Evolutionary conservation across 2,888 invertebrate species (phyloP), one percentile per base, ranked within the genome.

Genomic region (Thera britannica): DNA sequence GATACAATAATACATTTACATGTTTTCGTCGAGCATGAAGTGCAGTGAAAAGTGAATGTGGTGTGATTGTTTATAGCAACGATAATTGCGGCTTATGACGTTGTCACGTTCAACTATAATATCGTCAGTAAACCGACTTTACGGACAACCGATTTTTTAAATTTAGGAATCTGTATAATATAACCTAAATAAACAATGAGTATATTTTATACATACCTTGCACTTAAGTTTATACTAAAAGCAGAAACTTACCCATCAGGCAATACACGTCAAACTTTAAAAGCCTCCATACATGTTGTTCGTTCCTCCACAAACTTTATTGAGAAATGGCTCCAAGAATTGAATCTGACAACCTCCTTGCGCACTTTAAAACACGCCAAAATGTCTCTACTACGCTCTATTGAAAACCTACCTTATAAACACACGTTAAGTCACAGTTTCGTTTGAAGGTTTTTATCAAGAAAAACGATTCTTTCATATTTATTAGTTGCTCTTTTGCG

Each of bases 291-390:
- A 88, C 89, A 88, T 87, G 85, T 83, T 46, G 44, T 46, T 46
- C 9, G 44, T 46, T 84, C 82, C 54, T 65, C 75, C 72, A 74
- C 77, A 70, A 87, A 90, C 84, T 90, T 90, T 88, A 92, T 90
- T 92, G 92, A 92, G 90, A 92, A 92, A 92, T 92, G 90, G 92
- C 89, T 83, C 72, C 79, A 75, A 79, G 88, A 90, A 92, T 93
- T 92, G 90, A 91, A 89, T 91, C 85, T 88, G 92, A 93, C 93
- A 80, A 84, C 83, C 83, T 80, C 72, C 83, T 82, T 81, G 80
- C 81, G 81, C 77, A 86, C 88, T 90, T 90, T 88, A 87, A 87
- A 89, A 87, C 82, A 81, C 79, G 84, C 82, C 84, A 86, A 88
- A 90, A 88, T 81, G 81, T 84, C 86, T 87, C 78, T 69, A 65